Evolutionary conservation across 2,113 vertebrate genomes (phyloP).

Genomic region (Herpetotheres cachinnans): DNA sequence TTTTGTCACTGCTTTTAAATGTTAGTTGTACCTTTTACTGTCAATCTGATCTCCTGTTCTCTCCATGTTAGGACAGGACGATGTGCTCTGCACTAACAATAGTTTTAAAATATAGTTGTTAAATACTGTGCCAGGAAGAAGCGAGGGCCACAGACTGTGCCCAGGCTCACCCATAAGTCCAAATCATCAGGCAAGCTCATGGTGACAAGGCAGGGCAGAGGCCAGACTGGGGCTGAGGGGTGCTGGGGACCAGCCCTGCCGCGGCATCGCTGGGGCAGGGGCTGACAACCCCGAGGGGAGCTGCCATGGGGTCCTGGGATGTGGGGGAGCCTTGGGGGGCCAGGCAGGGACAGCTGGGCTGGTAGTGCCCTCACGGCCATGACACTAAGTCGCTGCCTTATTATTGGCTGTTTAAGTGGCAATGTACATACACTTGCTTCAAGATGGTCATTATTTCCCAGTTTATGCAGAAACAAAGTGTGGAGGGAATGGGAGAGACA

Average conservation of each 20-base stretch:
- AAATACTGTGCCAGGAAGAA: background rate
- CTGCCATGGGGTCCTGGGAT: background rate
- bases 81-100: background rate
- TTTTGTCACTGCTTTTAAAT: background rate
- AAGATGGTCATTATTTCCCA: background rate
- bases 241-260: background rate
- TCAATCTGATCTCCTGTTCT: background rate
- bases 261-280: accelerated
- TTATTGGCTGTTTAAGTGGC: background rate
- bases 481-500: background rate
- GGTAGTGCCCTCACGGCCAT: background rate
- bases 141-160: background rate
- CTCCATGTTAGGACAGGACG: background rate
- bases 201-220: background rate
- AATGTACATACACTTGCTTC: background rate
- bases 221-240: background rate
- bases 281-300: accelerated
- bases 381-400: background rate
- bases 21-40: background rate
- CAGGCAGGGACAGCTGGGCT: background rate
- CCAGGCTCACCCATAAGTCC: background rate
- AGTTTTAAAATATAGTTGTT: background rate
- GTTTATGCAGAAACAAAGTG: background rate
- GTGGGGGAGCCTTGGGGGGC: background rate
- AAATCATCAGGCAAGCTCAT: background rate